These are phyloP conservation scores for Hydriomena furcata DNA, from an alignment of 2,888 invertebrate species.

Conservation along the genomic window DNA sequence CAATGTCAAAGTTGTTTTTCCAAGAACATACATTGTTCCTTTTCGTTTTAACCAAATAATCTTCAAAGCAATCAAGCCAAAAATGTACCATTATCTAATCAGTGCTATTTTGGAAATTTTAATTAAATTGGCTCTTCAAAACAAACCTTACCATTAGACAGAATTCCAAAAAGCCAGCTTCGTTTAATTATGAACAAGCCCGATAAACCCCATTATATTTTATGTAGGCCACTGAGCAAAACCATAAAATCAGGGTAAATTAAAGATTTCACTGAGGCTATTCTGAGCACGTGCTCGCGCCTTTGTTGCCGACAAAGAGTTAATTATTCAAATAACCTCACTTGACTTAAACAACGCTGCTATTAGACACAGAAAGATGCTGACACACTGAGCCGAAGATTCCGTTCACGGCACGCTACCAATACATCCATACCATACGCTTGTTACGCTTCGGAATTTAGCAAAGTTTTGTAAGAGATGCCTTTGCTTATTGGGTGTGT, in stretches of 20 bases:
- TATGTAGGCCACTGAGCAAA: slow-evolving; percentile 32
- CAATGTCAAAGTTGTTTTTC: too few species aligned
- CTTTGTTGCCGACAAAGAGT: slow-evolving; percentile 42
- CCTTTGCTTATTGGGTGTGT: too few species aligned
- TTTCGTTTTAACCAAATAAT: too few species aligned
- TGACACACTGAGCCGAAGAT: slow-evolving; percentile 2
- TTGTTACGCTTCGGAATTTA: too few species aligned
- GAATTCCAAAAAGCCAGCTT: slow-evolving; percentile 15
- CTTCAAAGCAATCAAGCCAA: too few species aligned
- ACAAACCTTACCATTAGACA: slow-evolving; percentile 16
- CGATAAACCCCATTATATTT: slow-evolving; percentile 30
- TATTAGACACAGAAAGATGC: slow-evolving; percentile 27
- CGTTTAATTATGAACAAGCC: slow-evolving; percentile 24
- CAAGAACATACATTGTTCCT: too few species aligned
- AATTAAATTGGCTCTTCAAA: slow-evolving; percentile 9
- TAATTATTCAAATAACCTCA: slow-evolving; percentile 41
- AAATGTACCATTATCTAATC: too few species aligned
- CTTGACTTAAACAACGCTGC: slow-evolving; percentile 33
- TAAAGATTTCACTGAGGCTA: slow-evolving; percentile 35
- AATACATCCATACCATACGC: too few species aligned
- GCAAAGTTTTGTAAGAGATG: too few species aligned
- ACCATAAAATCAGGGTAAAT: slow-evolving; percentile 35
- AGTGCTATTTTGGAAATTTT: slow-evolving; percentile 4
- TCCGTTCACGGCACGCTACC: too few species aligned
- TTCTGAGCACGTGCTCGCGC: slow-evolving; percentile 36